phyloP scores from a whole-genome alignment of 1,140 invertebrate species.

The Brachionus plicatilis region DNA sequence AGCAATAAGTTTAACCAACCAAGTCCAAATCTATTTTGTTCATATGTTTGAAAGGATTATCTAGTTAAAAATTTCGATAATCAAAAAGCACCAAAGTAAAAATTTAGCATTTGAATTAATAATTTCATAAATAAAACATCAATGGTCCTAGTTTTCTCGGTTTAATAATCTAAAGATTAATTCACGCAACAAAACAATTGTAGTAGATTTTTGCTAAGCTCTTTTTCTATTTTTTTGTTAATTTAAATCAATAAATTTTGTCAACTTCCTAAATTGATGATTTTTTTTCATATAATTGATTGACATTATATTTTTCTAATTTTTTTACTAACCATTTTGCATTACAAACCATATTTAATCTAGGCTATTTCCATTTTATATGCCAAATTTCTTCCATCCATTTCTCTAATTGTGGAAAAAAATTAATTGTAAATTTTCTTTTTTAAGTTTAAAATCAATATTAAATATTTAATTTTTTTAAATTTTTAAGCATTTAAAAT shows the following conservation, averaged over 20 bases:
- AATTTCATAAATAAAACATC: background rate
- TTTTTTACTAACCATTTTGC: background rate
- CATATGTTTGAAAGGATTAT: background rate
- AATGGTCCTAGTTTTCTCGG: background rate
- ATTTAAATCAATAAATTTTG: background rate
- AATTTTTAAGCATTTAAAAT: background rate
- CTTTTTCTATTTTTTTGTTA: background rate
- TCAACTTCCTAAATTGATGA: background rate
- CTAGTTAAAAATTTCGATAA: background rate
- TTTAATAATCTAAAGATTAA: background rate
- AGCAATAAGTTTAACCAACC: background rate
- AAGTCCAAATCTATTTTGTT: background rate
- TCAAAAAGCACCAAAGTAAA: background rate
- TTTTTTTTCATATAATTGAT: background rate
- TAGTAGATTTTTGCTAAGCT: background rate
- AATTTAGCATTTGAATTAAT: background rate
- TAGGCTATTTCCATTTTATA: background rate
- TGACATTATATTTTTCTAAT: background rate
- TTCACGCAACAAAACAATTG: background rate
- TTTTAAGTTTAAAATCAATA: no score
- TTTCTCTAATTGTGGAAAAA: no score
- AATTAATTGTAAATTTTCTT: no score
- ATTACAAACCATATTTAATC: background rate
- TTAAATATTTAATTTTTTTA: background rate
- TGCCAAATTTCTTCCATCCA: background rate